These are phyloP conservation scores for Sinocyclocheilus anophthalmus DNA, from an alignment of 2,113 vertebrate species.

Conservation along the genomic window DNA sequence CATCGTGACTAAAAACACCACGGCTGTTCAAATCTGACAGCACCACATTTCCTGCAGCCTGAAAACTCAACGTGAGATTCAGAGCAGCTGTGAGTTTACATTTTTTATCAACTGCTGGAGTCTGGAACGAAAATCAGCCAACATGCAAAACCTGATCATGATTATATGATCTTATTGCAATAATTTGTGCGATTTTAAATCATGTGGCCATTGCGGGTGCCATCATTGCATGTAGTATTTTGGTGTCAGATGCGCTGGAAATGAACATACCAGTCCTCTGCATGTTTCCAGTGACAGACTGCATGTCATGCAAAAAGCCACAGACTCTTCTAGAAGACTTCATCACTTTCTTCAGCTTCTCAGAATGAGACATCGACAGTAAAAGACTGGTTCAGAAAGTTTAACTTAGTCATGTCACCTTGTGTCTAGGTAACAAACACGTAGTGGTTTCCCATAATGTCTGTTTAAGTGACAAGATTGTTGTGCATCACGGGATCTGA, in stretches of 20 bases:
- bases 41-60: not conserved
- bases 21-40: not conserved
- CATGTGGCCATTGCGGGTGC: not conserved
- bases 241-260: not conserved
- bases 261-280: not conserved
- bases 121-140: not conserved
- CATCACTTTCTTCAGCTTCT: not conserved
- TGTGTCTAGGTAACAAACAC: not conserved
- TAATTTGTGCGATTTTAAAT: not conserved
- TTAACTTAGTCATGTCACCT: not conserved
- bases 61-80: not conserved
- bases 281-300: constrained; percentile 24
- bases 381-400: not conserved
- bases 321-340: not conserved
- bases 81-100: not conserved
- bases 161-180: not conserved
- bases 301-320: not conserved
- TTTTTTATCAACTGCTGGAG: not conserved
- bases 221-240: not conserved
- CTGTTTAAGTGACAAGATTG: not conserved
- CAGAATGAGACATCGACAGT: not conserved
- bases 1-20: not conserved
- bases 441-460: not conserved
- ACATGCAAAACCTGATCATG: not conserved
- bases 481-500: not conserved